Evolutionary conservation across 2,113 vertebrate genomes (phyloP).

Genomic region (Pygoscelis adeliae): DNA sequence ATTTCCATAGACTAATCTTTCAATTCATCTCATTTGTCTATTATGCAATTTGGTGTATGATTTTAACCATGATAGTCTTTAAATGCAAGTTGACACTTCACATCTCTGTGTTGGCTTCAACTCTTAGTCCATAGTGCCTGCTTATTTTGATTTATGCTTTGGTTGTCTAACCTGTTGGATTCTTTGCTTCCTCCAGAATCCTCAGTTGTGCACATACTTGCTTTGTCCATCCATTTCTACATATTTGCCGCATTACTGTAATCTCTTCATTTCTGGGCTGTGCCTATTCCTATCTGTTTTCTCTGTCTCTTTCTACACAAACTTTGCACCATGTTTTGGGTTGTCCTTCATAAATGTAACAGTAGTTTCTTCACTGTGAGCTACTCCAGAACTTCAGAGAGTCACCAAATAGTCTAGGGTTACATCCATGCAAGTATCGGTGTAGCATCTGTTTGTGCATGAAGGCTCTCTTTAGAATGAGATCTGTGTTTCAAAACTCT

Average conservation of each 20-base stretch:
- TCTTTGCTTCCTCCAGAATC: background rate
- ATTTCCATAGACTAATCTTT: background rate
- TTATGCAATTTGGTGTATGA: background rate
- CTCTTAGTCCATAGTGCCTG: background rate
- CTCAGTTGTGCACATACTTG: background rate
- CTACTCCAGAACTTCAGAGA: background rate
- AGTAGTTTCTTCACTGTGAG: background rate
- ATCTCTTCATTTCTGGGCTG: background rate
- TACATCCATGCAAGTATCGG: background rate
- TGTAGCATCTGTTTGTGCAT: background rate
- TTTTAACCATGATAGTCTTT: background rate
- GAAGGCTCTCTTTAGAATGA: background rate
- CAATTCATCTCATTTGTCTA: background rate
- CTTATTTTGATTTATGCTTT: background rate
- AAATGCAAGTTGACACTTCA: background rate
- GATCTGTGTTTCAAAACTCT: background rate
- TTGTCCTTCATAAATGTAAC: background rate
- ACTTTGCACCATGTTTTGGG: background rate
- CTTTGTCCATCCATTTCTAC: background rate
- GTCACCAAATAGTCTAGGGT: background rate
- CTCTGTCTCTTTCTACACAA: background rate
- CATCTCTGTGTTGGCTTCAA: background rate
- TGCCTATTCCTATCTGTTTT: background rate
- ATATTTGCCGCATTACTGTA: background rate
- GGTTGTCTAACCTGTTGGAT: background rate